Evolutionary conservation across 2,797 vertebrate species (phyloP).

Genomic region (Arctocebus calabarensis): DNA sequence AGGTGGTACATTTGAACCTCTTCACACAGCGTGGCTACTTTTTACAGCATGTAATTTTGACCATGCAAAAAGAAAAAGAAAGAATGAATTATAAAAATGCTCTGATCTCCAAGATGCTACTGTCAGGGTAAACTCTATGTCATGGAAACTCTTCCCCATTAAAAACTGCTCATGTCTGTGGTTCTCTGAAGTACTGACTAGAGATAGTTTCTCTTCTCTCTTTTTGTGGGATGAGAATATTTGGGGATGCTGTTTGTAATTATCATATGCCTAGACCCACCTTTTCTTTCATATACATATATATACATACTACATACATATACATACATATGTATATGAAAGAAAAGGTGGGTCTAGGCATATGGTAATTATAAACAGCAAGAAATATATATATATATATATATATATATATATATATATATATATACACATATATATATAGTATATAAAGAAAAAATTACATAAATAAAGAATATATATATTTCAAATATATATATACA

Average conservation of each 20-base stretch:
- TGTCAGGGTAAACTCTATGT: neutral
- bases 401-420: no score
- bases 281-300: no score
- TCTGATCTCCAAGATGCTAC: neutral
- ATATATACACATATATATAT: no score
- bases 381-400: no score
- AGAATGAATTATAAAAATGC: neutral
- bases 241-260: neutral
- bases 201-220: neutral
- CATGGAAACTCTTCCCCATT: neutral
- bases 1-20: neutral
- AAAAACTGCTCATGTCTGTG: neutral
- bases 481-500: no score
- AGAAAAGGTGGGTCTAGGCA: no score
- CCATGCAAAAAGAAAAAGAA: neutral
- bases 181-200: neutral
- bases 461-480: no score
- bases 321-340: no score
- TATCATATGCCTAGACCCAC: neutral
- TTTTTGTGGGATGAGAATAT: neutral
- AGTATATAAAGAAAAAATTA: no score
- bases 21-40: neutral
- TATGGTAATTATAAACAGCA: no score
- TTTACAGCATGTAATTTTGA: neutral
- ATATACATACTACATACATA: no score